A percentile compares a stretch with the other conserved stretches of the same genome.
Evolutionary conservation across 2,113 vertebrate species (phyloP).

Genomic region (Tinamus guttatus): DNA sequence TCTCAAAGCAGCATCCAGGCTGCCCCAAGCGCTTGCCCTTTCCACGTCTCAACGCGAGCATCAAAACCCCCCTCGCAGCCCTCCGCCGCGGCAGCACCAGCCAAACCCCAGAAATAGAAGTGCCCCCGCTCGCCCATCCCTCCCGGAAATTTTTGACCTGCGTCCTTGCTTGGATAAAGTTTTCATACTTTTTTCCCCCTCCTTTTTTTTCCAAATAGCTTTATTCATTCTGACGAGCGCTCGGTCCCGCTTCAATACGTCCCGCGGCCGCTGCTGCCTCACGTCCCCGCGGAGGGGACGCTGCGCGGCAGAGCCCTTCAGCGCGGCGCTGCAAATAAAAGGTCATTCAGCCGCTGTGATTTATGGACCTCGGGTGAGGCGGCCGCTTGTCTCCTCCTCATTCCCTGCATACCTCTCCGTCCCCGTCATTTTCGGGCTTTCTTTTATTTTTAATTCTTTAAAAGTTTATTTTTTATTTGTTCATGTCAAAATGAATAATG

Average conservation of each 20-base stretch:
- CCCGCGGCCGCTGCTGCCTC: background rate
- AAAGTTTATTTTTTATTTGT: conserved; percentile 38
- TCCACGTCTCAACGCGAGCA: background rate
- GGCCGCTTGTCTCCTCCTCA: conserved; percentile 56
- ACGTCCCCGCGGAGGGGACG: background rate
- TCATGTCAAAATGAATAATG: conserved; percentile 46
- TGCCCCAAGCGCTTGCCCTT: background rate
- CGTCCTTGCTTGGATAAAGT: background rate
- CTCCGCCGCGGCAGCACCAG: background rate
- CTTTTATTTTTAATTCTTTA: background rate
- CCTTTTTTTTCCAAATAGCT: background rate
- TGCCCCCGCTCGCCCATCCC: background rate
- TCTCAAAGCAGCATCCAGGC: background rate
- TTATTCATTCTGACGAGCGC: conserved; percentile 15
- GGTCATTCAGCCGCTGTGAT: conserved; percentile 37
- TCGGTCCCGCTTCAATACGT: conserved; percentile 28
- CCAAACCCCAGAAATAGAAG: background rate
- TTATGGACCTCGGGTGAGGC: conserved; percentile 31
- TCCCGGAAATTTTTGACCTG: conserved; percentile 31
- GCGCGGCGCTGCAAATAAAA: conserved; percentile 41
- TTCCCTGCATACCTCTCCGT: conserved; percentile 66
- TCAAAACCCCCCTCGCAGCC: fast-evolving
- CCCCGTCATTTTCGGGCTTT: conserved; percentile 2
- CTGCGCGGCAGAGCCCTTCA: background rate
- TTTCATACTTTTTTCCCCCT: background rate